Conservation (phyloP, 2,113 vertebrate genomes). For the Shinisaurus crocodilurus region DNA sequence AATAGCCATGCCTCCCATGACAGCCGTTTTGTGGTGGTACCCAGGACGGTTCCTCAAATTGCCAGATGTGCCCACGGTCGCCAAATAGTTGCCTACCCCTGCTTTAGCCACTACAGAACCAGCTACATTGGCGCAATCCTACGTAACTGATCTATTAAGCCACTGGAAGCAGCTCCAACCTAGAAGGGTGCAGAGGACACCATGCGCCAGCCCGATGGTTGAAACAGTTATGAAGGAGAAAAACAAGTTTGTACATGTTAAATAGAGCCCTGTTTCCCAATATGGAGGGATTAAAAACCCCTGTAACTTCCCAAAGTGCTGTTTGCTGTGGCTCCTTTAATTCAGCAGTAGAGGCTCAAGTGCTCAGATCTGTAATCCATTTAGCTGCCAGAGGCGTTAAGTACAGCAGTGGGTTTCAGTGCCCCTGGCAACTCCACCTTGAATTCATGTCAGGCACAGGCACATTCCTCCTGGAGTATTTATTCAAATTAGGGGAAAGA, state of each 20-base stretch:
- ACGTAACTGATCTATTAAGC: not conserved
- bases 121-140: not conserved
- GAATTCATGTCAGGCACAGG: not conserved
- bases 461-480: not conserved
- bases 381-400: not conserved
- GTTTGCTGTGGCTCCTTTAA: not conserved
- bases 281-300: not conserved
- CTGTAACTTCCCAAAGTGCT: not conserved
- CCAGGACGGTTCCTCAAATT: too few relatives aligned
- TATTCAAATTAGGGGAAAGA: not conserved
- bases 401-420: not conserved
- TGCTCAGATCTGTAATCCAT: not conserved
- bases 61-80: too few relatives aligned
- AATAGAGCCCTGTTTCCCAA: not conserved
- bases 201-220: not conserved
- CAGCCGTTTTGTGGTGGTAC: too few relatives aligned
- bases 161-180: not conserved
- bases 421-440: not conserved
- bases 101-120: not conserved
- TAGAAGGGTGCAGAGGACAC: not conserved
- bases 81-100: not conserved
- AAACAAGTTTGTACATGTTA: not conserved
- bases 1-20: too few relatives aligned
- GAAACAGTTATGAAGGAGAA: not conserved
- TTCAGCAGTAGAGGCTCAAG: not conserved